These are phyloP conservation scores for Psittacula echo DNA, from an alignment of 2,797 vertebrate genomes.

Conservation along the genomic window DNA sequence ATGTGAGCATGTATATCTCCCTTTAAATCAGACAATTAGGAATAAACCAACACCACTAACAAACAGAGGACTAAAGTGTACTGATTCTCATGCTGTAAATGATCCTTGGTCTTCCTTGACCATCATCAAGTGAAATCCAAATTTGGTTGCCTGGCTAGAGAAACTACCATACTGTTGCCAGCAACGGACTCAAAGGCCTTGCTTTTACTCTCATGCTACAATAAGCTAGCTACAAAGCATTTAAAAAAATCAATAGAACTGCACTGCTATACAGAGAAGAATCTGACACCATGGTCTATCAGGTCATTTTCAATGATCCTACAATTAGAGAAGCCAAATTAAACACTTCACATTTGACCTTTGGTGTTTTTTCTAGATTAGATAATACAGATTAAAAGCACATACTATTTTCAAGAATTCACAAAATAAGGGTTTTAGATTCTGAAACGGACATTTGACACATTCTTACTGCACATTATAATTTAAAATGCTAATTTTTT, in stretches of 20 bases:
- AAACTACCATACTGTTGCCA: background rate
- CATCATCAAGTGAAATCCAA: background rate
- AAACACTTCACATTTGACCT: slow-evolving; percentile 22
- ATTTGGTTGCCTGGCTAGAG: background rate
- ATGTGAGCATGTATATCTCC: background rate
- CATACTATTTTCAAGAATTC: background rate
- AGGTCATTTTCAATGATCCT: slow-evolving; percentile 10
- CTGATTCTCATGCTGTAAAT: background rate
- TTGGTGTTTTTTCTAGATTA: background rate
- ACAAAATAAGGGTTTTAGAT: background rate
- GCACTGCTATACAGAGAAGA: background rate
- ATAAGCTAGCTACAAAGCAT: background rate
- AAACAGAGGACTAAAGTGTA: background rate
- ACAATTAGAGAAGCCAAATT: slow-evolving; percentile 16
- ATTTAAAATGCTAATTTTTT: background rate
- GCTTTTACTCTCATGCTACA: background rate
- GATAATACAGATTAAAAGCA: background rate
- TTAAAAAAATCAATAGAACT: background rate
- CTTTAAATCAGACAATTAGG: background rate
- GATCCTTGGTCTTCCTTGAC: background rate
- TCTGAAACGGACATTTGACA: background rate
- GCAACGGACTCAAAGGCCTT: background rate
- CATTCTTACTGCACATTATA: background rate
- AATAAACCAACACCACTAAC: background rate
- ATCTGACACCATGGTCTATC: background rate